Percentiles rank a stretch among this genome's conserved stretches.
These are phyloP conservation scores for Caenorhabditis panamensis DNA, from an alignment of 2,888 invertebrate genomes.

Conservation along the genomic window DNA sequence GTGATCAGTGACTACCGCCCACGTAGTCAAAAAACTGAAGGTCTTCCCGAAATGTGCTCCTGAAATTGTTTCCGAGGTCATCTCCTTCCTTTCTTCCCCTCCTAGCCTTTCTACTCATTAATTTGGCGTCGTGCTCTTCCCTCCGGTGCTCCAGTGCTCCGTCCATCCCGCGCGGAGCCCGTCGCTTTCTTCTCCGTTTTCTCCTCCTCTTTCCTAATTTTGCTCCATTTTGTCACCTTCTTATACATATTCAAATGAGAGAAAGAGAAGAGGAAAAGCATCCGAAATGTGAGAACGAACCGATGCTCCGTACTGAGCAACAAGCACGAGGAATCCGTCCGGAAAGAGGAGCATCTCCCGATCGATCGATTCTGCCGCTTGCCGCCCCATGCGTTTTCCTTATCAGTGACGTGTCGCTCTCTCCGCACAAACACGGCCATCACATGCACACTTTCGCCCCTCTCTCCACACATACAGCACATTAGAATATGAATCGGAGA, in stretches of 20 bases:
- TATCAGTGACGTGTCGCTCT: conserved; percentile 28
- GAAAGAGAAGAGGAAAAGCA: not conserved
- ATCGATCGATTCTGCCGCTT: conserved; percentile 25
- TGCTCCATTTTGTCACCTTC: conserved; percentile 12
- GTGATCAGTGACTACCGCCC: no score
- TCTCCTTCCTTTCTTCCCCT: not conserved
- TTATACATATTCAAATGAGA: conserved; percentile 20
- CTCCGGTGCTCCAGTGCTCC: not conserved
- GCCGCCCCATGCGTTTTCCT: not conserved
- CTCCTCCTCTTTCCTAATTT: conserved; percentile 13
- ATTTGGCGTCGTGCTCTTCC: conserved; percentile 42
- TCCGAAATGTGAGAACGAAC: not conserved
- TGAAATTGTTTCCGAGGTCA: no score
- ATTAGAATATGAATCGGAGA: conserved; percentile 50
- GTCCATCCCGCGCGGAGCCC: not conserved
- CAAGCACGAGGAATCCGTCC: not conserved
- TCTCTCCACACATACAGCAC: conserved; percentile 15
- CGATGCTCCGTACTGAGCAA: no score
- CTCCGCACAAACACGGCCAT: conserved; percentile 28
- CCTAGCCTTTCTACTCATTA: conserved; percentile 33
- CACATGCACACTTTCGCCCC: conserved; percentile 22
- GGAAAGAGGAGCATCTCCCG: conserved; percentile 1
- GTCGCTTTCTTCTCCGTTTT: not conserved
- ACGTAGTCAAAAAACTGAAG: not conserved
- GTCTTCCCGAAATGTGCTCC: no score